These are phyloP conservation scores for Phalera bucephala DNA, from an alignment of 2,888 invertebrate genomes.

Conservation along the genomic window DNA sequence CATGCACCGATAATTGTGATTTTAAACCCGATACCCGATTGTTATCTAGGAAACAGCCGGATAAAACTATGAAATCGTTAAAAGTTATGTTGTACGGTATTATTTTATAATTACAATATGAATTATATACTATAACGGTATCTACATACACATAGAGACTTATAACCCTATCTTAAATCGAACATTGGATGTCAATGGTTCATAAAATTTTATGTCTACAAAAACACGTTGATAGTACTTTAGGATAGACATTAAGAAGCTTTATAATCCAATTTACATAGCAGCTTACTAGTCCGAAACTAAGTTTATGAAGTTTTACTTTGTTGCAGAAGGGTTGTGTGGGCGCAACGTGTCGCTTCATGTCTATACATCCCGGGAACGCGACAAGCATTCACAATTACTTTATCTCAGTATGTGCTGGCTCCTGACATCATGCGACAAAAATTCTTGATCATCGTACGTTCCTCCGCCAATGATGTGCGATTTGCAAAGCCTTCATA, in stretches of 20 bases:
- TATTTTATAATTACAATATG: too few relatives aligned
- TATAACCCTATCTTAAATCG: too few relatives aligned
- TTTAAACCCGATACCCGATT: constrained; percentile 27
- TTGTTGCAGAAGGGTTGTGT: constrained; percentile 14
- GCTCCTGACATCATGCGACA: constrained; percentile 73
- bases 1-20: constrained; percentile 31
- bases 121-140: too few relatives aligned
- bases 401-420: constrained; percentile 62
- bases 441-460: constrained; percentile 60
- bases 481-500: neutral
- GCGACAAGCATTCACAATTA: constrained; percentile 78
- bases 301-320: too few relatives aligned
- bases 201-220: too few relatives aligned
- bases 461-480: constrained; percentile 2
- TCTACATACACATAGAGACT: too few relatives aligned
- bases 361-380: constrained; percentile 66
- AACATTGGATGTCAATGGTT: too few relatives aligned
- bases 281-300: too few relatives aligned
- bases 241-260: too few relatives aligned
- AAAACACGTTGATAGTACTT: too few relatives aligned
- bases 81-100: too few relatives aligned
- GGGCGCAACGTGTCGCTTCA: constrained; percentile 27
- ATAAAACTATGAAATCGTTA: constrained; percentile 21
- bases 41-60: constrained; percentile 34
- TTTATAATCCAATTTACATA: too few relatives aligned